phyloP scores from a whole-genome alignment of 2,797 vertebrate genomes.

The Rhabdomys pumilio region DNA sequence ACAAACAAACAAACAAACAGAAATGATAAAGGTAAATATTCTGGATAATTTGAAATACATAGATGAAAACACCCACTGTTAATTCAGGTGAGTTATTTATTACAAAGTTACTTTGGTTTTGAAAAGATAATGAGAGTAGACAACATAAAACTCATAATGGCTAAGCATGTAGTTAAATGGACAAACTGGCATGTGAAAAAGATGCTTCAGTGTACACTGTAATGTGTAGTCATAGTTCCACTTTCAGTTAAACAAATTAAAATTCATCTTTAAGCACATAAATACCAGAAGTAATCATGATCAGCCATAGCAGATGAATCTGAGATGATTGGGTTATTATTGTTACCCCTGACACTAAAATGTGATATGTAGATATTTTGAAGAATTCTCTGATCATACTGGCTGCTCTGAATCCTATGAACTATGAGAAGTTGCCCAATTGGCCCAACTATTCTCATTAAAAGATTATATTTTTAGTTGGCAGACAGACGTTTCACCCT shows the following conservation, averaged over 20 bases:
- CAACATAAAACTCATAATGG: background rate
- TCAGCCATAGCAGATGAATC: background rate
- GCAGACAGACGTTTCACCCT: background rate
- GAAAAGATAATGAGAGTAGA: background rate
- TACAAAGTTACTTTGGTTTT: background rate
- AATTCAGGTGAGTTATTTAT: background rate
- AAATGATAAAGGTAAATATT: background rate
- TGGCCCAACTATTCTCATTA: rapidly evolving
- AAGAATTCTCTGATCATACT: background rate
- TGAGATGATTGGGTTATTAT: background rate
- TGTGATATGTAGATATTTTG: no score
- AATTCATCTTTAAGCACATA: background rate
- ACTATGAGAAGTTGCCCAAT: background rate
- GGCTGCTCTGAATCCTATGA: background rate
- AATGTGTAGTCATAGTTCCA: background rate
- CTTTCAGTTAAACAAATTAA: background rate
- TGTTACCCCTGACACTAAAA: rapidly evolving
- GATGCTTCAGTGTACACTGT: background rate
- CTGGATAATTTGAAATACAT: background rate
- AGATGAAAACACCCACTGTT: background rate
- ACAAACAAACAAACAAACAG: background rate
- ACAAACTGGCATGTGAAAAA: background rate
- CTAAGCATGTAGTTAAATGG: background rate
- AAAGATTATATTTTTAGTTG: background rate
- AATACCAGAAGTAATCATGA: background rate